These are phyloP conservation scores for Athripsodes cinereus DNA, from an alignment of 2,888 invertebrate species.

Conservation along the genomic window DNA sequence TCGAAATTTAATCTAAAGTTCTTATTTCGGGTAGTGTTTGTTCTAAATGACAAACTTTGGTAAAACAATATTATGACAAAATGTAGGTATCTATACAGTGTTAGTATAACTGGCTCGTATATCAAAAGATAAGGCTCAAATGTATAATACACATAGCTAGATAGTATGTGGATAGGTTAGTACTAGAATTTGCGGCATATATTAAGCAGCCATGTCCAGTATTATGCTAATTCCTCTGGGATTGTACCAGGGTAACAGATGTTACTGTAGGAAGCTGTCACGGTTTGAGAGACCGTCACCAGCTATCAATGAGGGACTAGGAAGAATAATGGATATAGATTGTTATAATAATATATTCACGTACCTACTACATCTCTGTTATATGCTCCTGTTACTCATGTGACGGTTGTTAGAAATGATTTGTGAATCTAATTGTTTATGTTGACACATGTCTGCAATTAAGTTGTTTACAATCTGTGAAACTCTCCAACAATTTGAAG, in stretches of 20 bases:
- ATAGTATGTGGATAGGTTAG: too few species aligned
- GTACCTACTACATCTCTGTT: background rate
- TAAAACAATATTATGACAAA: too few species aligned
- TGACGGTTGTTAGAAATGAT: background rate
- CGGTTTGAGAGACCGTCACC: background rate
- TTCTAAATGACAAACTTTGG: too few species aligned
- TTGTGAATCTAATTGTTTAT: background rate
- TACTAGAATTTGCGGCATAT: slow-evolving; percentile 7
- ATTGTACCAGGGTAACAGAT: slow-evolving; percentile 21
- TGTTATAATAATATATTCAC: background rate
- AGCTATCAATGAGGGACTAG: background rate
- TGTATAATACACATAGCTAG: too few species aligned
- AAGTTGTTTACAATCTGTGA: background rate
- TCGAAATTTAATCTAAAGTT: too few species aligned
- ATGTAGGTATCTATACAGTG: too few species aligned
- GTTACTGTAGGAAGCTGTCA: slow-evolving; percentile 9
- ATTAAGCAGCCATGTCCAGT: slow-evolving; percentile 25
- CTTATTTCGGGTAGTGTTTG: too few species aligned
- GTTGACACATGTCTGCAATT: background rate
- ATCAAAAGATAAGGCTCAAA: too few species aligned
- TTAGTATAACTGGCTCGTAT: too few species aligned
- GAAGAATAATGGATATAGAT: slow-evolving; percentile 5
- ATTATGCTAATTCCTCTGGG: slow-evolving; percentile 25
- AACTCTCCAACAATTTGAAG: too few species aligned
- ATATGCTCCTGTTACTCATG: background rate